A percentile compares a stretch with the other conserved stretches of the same genome.
phyloP scores from a whole-genome alignment of 2,888 invertebrate species.

The Pollenia amentaria region DNA sequence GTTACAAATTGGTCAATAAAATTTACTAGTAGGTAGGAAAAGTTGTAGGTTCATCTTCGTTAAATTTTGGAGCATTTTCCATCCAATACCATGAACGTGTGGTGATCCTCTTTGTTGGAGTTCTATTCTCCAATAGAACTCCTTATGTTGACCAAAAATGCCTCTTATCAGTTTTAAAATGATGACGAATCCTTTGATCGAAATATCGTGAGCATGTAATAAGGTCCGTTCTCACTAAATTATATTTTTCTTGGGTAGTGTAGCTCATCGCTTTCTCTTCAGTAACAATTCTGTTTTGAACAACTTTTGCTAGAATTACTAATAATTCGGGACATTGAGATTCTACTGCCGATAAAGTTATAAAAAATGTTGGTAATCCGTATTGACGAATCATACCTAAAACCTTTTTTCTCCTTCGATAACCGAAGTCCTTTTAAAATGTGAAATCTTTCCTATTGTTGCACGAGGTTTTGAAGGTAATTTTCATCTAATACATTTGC shows the following conservation, averaged over 20 bases:
- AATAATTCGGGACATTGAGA: neutral
- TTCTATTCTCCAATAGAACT: constrained; percentile 65
- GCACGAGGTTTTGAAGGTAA: constrained; percentile 50
- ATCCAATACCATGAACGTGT: constrained; percentile 65
- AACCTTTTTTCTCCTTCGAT: constrained; percentile 71
- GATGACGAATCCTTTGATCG: constrained; percentile 46
- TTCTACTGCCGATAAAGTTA: neutral
- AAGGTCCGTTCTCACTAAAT: constrained; percentile 49
- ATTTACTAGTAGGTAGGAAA: constrained; percentile 28
- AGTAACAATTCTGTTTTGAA: constrained; percentile 3
- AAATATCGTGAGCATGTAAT: constrained; percentile 59
- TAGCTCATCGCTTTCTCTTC: constrained; percentile 40
- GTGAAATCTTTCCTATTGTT: constrained; percentile 59
- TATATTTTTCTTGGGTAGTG: constrained; percentile 14
- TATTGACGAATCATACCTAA: constrained; percentile 61
- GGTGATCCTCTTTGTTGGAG: constrained; percentile 59
- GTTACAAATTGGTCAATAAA: constrained; percentile 63
- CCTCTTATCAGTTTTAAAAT: constrained; percentile 36
- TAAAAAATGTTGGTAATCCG: constrained; percentile 42
- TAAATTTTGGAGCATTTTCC: constrained; percentile 41
- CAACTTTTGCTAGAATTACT: constrained; percentile 17
- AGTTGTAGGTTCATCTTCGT: constrained; percentile 7
- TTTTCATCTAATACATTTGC: constrained; percentile 44
- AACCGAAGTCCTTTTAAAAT: constrained; percentile 61
- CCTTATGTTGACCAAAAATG: constrained; percentile 17